Percentiles rank a stretch among this genome's conserved stretches.
Conservation (phyloP, 2,888 invertebrate genomes). For the Trachelus stipa region DNA sequence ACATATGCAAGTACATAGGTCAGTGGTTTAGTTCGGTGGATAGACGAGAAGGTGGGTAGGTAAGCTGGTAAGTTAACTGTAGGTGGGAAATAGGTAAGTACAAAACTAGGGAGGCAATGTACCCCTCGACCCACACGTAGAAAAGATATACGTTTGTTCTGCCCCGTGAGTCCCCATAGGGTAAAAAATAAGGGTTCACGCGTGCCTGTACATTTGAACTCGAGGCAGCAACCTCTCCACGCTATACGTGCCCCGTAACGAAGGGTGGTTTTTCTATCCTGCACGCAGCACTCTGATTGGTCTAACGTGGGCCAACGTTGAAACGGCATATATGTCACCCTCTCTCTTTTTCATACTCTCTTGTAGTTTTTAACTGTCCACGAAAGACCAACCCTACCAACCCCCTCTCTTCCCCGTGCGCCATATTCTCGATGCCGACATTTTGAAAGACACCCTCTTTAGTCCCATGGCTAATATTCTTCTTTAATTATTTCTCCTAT, state of each 20-base stretch:
- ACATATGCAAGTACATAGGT: not conserved
- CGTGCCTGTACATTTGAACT: not conserved
- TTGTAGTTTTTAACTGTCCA: not conserved
- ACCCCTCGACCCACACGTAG: not conserved
- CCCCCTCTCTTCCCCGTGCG: conserved; percentile 18
- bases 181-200: not conserved
- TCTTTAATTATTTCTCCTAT: not conserved
- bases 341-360: not conserved
- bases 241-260: not conserved
- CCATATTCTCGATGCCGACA: not conserved
- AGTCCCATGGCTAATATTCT: not conserved
- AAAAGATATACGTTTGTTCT: not conserved
- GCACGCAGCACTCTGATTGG: not conserved
- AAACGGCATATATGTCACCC: not conserved
- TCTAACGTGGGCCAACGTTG: not conserved
- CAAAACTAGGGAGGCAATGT: not conserved
- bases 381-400: conserved; percentile 30
- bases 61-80: no score
- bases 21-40: not conserved
- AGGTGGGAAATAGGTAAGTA: not conserved
- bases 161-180: not conserved
- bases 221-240: not conserved
- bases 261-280: not conserved
- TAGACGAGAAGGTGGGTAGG: not conserved
- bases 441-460: not conserved